Base-by-base conservation (phyloP, 2,113 vertebrate species). In the Peromyscus polionotus region DNA sequence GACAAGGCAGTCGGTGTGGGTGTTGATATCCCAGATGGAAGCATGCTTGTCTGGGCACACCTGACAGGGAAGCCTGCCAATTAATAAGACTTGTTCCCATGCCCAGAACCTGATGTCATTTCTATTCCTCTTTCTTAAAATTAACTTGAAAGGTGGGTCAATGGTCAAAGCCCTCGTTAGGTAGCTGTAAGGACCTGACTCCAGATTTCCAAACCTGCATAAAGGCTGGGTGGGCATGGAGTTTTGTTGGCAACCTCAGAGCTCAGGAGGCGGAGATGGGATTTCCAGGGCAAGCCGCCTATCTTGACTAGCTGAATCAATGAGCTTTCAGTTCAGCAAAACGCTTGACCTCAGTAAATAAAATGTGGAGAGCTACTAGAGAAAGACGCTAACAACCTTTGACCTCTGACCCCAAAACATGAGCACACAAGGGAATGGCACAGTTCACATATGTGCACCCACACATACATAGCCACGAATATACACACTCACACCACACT, bases 101-200 rank as follows among this genome's bases (percentile, higher is more conserved):
- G 22, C 17, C 9, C 11, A 84, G 7, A 63, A 61, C 22, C 61
- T 88, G 14, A 39, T 14, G 77, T n/a, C 33, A 73, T 51, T 95
- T 88, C n/a, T 76, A 19, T 14, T 83, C 42, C 39, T 87, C 79
- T 68, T 36, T 83, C 73, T 84, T 19, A 81, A 88, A 91, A 93
- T 65, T 72, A 33, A 91, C 20, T 33, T 91, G 42, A 48, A 45
- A 36, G 19, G 17, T 68, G 17, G 31, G 5, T 87, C 19, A 87
- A 31, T 87, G 31, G 19, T 19, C 42, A 87, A 36, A 87, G 63
- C 19, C 63, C 42, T 86, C 22, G 10, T 31, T 36, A 13, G 51
- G 42, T 1, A 12, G 63, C 20, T 67, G 4, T 13, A 36, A 48
- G 63, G 3, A 68, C 19, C 61, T 51, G 42, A 36, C 45, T 86